These are phyloP conservation scores for Seira musarum DNA, from an alignment of 2,888 invertebrate genomes.

Conservation along the genomic window DNA sequence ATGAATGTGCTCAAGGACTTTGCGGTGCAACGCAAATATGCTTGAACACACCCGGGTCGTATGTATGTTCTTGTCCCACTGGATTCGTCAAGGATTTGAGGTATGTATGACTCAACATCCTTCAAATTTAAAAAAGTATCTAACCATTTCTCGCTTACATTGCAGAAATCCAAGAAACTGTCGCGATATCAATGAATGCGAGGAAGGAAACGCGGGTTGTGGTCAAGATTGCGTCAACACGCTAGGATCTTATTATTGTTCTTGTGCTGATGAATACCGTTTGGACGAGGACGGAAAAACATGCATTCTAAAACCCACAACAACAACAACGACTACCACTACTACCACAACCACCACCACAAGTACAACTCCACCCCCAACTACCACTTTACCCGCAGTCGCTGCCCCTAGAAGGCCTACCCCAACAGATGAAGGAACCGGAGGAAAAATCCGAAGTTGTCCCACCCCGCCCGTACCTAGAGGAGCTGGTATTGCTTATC, in stretches of 20 bases:
- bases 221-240: slow-evolving; percentile 71
- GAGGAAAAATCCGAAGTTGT: slow-evolving; percentile 57
- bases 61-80: slow-evolving; percentile 76
- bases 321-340: slow-evolving; percentile 66
- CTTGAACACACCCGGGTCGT: slow-evolving; percentile 75
- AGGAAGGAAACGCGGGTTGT: slow-evolving; percentile 70
- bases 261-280: slow-evolving; percentile 69
- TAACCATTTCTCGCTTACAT: slow-evolving; percentile 8
- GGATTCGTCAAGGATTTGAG: slow-evolving; percentile 72
- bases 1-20: slow-evolving; percentile 71
- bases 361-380: slow-evolving; percentile 52
- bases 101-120: slow-evolving; percentile 48
- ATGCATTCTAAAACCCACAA: slow-evolving; percentile 66
- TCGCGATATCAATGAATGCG: slow-evolving; percentile 71
- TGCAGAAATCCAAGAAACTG: slow-evolving; percentile 69
- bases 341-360: slow-evolving; percentile 66
- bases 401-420: slow-evolving; percentile 33
- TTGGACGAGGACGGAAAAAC: slow-evolving; percentile 66
- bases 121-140: too few species aligned
- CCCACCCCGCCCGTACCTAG: slow-evolving; percentile 69
- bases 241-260: slow-evolving; percentile 70
- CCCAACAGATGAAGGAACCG: slow-evolving; percentile 39
- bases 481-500: slow-evolving; percentile 69
- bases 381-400: slow-evolving; percentile 33
- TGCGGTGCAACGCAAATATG: slow-evolving; percentile 75